Percentiles rank a stretch among this genome's conserved stretches.
phyloP scores from a whole-genome alignment of 2,888 invertebrate genomes.

The Aradus depressus region DNA sequence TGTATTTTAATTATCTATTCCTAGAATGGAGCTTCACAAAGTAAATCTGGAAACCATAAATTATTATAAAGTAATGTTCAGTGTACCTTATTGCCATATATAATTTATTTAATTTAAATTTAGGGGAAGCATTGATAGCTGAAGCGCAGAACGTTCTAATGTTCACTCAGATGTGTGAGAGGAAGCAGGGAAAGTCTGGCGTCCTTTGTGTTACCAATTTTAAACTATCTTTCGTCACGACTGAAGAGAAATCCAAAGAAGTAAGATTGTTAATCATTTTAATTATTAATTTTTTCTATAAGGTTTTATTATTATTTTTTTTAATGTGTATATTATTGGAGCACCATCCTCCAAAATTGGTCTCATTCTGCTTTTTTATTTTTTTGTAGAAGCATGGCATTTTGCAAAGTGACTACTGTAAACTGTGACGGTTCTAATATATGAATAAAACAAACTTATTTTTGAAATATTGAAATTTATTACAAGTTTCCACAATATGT shows the following conservation, averaged over 20 bases:
- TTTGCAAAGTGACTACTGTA: too few relatives aligned
- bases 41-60: too few relatives aligned
- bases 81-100: too few relatives aligned
- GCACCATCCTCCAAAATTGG: too few relatives aligned
- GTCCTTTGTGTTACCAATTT: slow-evolving; percentile 84
- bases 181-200: slow-evolving; percentile 69
- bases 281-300: slow-evolving; percentile 1
- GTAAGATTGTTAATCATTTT: slow-evolving; percentile 33
- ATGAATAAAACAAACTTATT: too few relatives aligned
- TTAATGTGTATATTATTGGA: neutral
- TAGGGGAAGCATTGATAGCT: slow-evolving; percentile 71
- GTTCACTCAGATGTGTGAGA: slow-evolving; percentile 68
- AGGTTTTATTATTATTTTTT: neutral
- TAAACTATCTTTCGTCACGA: slow-evolving; percentile 76
- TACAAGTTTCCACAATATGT: too few relatives aligned
- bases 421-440: too few relatives aligned
- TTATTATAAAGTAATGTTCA: too few relatives aligned
- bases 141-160: slow-evolving; percentile 71
- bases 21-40: too few relatives aligned
- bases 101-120: slow-evolving; percentile 14
- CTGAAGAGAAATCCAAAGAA: slow-evolving; percentile 45
- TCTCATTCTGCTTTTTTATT: slow-evolving; percentile 1
- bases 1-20: too few relatives aligned
- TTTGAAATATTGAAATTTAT: too few relatives aligned
- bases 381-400: too few relatives aligned